Evolutionary conservation across 2,888 invertebrate species (phyloP).

Genomic region (Tetropium fuscum): DNA sequence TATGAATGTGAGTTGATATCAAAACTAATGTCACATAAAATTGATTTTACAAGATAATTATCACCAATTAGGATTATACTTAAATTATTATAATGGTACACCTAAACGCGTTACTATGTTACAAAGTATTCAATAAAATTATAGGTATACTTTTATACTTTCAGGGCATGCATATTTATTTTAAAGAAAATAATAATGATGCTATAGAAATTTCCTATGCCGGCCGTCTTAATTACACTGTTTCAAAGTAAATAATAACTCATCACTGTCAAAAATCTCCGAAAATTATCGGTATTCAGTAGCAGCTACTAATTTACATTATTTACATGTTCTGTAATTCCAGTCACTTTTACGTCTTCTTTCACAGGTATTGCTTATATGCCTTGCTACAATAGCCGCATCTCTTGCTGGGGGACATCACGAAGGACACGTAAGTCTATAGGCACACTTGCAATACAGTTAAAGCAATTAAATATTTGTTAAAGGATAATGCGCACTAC

Average conservation of each 20-base stretch:
- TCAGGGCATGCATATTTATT: too few relatives aligned
- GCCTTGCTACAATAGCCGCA: neutral
- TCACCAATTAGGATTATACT: too few relatives aligned
- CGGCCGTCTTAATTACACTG: neutral
- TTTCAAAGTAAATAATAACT: neutral
- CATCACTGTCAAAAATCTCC: neutral
- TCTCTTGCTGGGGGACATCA: neutral
- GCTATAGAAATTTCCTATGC: neutral
- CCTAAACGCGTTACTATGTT: too few relatives aligned
- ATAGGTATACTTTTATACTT: neutral
- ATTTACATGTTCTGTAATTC: neutral
- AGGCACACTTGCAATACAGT: too few relatives aligned
- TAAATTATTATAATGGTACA: too few relatives aligned
- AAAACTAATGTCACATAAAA: too few relatives aligned
- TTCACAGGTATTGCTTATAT: neutral
- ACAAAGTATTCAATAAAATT: neutral
- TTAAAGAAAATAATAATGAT: too few relatives aligned
- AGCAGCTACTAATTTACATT: neutral
- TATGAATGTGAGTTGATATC: too few relatives aligned
- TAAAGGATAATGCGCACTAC: constrained; percentile 47
- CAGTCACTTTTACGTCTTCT: too few relatives aligned
- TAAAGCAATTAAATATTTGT: neutral
- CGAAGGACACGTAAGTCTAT: neutral
- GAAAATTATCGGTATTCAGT: neutral
- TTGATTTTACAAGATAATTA: too few relatives aligned